Conservation (phyloP, 1,140 invertebrate genomes). For the Heliconius hewitsoni region DNA sequence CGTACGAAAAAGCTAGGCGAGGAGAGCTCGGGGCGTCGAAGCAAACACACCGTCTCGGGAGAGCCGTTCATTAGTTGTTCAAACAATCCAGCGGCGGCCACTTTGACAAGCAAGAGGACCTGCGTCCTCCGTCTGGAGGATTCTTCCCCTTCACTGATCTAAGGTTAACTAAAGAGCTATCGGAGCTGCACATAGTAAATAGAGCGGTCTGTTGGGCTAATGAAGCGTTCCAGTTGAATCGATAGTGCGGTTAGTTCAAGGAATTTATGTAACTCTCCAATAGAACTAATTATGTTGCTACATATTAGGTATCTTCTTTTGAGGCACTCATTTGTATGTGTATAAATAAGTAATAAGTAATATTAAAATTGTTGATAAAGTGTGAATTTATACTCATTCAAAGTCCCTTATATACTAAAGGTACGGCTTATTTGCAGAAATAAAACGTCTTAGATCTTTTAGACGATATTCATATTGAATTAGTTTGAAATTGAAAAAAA, state of each 20-base stretch:
- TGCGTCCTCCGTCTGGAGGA: slow-evolving; percentile 50
- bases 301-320: background rate
- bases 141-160: slow-evolving; percentile 70
- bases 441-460: too few species aligned
- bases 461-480: background rate
- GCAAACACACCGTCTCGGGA: slow-evolving; percentile 68
- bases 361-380: background rate
- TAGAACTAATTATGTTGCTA: slow-evolving; percentile 6
- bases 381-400: too few species aligned
- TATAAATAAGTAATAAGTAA: background rate
- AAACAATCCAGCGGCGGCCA: slow-evolving; percentile 73
- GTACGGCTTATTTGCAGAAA: too few species aligned
- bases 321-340: background rate
- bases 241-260: slow-evolving; percentile 17
- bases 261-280: background rate
- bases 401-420: too few species aligned
- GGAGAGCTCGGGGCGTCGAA: slow-evolving; percentile 63
- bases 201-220: slow-evolving; percentile 32
- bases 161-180: slow-evolving; percentile 66
- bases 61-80: slow-evolving; percentile 73
- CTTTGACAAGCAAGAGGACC: slow-evolving; percentile 70
- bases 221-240: slow-evolving; percentile 25
- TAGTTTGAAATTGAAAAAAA: background rate
- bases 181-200: slow-evolving; percentile 62
- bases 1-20: slow-evolving; percentile 63